phyloP scores from a whole-genome alignment of 1,140 invertebrate species.

The Chrysoperla carnea region DNA sequence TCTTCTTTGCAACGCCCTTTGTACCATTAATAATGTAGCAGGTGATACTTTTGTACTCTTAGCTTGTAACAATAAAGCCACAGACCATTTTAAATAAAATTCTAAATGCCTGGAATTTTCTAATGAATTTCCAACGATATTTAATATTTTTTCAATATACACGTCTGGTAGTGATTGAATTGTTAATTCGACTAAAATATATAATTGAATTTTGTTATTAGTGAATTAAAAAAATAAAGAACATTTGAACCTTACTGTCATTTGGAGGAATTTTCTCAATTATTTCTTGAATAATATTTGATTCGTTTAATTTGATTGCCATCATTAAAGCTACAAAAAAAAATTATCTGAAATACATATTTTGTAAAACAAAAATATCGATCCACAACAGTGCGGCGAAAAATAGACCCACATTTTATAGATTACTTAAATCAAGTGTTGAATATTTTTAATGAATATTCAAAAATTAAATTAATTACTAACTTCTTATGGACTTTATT shows the following conservation, averaged over 20 bases:
- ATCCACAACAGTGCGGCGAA: too few species aligned
- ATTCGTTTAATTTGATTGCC: slow-evolving; percentile 75
- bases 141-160: slow-evolving; percentile 59
- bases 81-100: slow-evolving; percentile 67
- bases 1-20: slow-evolving; percentile 65
- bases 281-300: slow-evolving; percentile 57
- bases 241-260: slow-evolving; percentile 42
- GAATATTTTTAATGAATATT: too few species aligned
- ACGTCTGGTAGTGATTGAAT: slow-evolving; percentile 44
- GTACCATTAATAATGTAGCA: slow-evolving; percentile 41
- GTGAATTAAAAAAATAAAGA: slow-evolving; percentile 3
- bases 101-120: slow-evolving; percentile 68
- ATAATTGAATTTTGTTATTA: slow-evolving; percentile 6
- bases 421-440: too few species aligned
- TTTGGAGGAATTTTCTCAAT: slow-evolving; percentile 61
- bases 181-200: slow-evolving; percentile 53
- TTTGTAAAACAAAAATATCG: too few species aligned
- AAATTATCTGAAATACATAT: slow-evolving; percentile 4
- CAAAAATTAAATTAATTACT: too few species aligned
- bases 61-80: too few species aligned
- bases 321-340: slow-evolving; percentile 54
- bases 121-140: slow-evolving; percentile 47
- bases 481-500: too few species aligned
- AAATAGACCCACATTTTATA: too few species aligned
- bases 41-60: too few species aligned